These are phyloP conservation scores for Mamestra brassicae DNA, from an alignment of 2,888 invertebrate species.

Conservation along the genomic window DNA sequence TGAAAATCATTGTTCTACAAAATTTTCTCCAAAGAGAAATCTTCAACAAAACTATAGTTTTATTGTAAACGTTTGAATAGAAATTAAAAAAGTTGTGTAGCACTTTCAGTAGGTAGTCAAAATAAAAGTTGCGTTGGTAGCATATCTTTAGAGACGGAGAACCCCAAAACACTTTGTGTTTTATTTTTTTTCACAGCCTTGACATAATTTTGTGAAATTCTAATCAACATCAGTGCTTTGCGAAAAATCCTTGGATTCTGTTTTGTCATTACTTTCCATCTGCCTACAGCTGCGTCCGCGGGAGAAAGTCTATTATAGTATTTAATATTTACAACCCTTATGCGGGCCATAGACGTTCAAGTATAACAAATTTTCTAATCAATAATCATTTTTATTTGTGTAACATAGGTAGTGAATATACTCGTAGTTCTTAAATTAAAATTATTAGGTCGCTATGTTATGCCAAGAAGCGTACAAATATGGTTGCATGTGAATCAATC, in stretches of 20 bases:
- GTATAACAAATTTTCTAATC: too few species aligned
- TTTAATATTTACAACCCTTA: background rate
- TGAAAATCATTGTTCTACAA: background rate
- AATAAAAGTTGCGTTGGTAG: background rate
- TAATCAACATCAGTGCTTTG: slow-evolving; percentile 23
- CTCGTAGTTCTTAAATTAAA: too few species aligned
- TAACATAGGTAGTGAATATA: too few species aligned
- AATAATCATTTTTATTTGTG: too few species aligned
- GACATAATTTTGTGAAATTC: slow-evolving; percentile 5
- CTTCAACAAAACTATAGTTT: background rate
- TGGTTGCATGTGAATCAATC: too few species aligned
- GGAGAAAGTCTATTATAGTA: background rate
- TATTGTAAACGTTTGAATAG: background rate
- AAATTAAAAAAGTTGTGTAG: background rate
- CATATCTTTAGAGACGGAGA: background rate
- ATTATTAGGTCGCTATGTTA: too few species aligned
- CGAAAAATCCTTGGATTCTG: background rate
- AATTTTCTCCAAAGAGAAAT: background rate
- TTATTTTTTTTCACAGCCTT: background rate
- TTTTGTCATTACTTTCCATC: slow-evolving; percentile 6
- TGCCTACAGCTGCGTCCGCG: slow-evolving; percentile 8
- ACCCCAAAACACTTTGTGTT: background rate
- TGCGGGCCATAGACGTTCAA: too few species aligned
- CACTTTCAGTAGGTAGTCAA: too few species aligned
- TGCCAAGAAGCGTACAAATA: too few species aligned